Base-by-base conservation (phyloP, 2,113 vertebrate genomes). In the Chaenocephalus aceratus region DNA sequence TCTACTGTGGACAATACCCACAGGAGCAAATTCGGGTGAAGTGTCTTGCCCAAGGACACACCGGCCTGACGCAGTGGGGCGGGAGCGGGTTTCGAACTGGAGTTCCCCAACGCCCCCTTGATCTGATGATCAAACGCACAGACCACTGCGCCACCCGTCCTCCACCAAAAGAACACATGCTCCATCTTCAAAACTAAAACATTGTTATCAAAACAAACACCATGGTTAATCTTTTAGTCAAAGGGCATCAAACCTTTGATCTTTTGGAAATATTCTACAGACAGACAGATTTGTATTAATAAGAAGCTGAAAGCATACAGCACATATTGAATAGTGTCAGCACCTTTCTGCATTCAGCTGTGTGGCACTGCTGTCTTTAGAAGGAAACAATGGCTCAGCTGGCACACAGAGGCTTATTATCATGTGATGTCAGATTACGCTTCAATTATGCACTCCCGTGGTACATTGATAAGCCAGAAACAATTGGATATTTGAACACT, bases 351-450 rank as follows among this genome's bases (percentile, higher is more conserved):
- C 23, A 59, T 36, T 76, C 13, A 60, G 41, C 53, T 36, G 45
- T 10, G 44, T 59, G 44, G 34, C 26, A 51, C 10, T 1, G 14
- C 52, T 76, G 21, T 52, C 41, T 23, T 52, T 62, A 41, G 15
- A 23, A 14, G 44, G 6, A 49, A 72, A 62, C 57, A 62, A 80
- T 6, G 34, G 23, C 23, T 62, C 46, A 49, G 23, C 67, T 54
- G 59, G 64, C 64, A 75, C 41, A 51, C 10, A 16, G 41, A 1
- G 23, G 15, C 49, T 70, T 51, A 63, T 64, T 54, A 52, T 10
- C 49, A 41, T 16, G 3, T 60, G 54, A 10, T 48, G 48, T 77
- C 73, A 66, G 54, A 53, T 59, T 65, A 45, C 16, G 36, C 45
- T 23, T 63, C 70, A 21, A 63, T 56, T 12, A 51, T 56, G 60